Evolutionary conservation across 2,113 vertebrate species (phyloP).

Genomic region (Limanda limanda): DNA sequence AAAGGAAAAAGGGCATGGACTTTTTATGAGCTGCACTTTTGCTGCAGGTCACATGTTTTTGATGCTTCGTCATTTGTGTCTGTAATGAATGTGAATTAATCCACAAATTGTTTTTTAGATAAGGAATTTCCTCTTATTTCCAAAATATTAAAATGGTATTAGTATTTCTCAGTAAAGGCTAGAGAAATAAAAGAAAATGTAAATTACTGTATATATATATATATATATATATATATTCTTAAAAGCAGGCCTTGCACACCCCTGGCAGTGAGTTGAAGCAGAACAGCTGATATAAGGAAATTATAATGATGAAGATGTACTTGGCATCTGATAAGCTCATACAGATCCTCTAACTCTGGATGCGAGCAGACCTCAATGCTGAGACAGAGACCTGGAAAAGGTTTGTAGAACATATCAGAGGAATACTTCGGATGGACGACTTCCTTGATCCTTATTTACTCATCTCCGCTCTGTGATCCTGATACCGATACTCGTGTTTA

Average conservation of each 20-base stretch:
- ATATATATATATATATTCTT: neutral
- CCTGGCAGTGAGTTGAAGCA: constrained; percentile 45
- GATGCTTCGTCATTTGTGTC: constrained; percentile 15
- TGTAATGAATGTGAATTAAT: neutral
- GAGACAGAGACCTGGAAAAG: constrained; percentile 67
- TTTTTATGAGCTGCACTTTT: neutral
- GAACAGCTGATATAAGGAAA: constrained; percentile 47
- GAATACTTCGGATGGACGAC: constrained; percentile 62
- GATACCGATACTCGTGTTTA: constrained; percentile 65
- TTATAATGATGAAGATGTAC: constrained; percentile 30
- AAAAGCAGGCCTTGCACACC: neutral
- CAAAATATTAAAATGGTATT: neutral
- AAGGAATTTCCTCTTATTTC: neutral
- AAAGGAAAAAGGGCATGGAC: neutral
- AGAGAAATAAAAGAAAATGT: neutral
- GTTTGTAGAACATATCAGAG: constrained; percentile 73
- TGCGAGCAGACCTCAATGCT: constrained; percentile 30
- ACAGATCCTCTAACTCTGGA: constrained; percentile 40
- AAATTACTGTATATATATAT: neutral
- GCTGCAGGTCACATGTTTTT: constrained; percentile 8
- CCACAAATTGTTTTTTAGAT: neutral
- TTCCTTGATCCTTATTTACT: constrained; percentile 70
- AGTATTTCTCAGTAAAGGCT: neutral
- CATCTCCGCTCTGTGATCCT: constrained; percentile 63
- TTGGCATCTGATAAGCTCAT: constrained; percentile 59